Conservation (phyloP, 1,140 invertebrate genomes). For the Cydia amplana region DNA sequence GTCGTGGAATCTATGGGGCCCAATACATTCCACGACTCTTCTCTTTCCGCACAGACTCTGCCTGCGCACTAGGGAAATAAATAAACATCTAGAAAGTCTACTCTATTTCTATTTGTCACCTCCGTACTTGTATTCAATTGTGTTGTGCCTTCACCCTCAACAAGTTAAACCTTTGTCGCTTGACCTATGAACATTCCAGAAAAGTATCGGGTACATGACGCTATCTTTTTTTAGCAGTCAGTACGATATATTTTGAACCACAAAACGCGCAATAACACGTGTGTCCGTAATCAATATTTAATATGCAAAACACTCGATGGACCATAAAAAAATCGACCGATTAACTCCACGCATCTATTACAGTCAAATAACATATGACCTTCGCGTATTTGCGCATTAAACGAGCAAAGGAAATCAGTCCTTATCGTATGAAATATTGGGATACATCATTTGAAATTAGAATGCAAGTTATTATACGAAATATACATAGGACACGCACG, state of each 20-base stretch:
- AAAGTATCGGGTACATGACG: too few species aligned
- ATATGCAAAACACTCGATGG: constrained; percentile 18
- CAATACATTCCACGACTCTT: too few species aligned
- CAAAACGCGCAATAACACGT: neutral
- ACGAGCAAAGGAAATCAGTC: neutral
- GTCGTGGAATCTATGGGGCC: too few species aligned
- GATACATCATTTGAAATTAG: neutral
- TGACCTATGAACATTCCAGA: too few species aligned
- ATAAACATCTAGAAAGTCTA: too few species aligned
- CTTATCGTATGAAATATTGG: neutral
- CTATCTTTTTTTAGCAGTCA: neutral
- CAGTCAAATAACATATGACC: constrained; percentile 23
- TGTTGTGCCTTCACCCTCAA: neutral
- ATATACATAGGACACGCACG: neutral
- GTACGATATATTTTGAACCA: neutral
- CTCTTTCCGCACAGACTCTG: too few species aligned
- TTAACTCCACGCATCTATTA: constrained; percentile 16
- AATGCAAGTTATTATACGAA: neutral
- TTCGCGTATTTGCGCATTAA: constrained; percentile 19
- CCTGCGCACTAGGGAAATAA: too few species aligned
- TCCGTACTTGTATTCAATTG: neutral
- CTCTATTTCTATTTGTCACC: neutral
- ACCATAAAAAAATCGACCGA: constrained; percentile 10
- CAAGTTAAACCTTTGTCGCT: neutral
- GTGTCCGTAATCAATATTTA: constrained; percentile 9